phyloP scores from a whole-genome alignment of 2,888 invertebrate genomes.

The Resseliella maxima region DNA sequence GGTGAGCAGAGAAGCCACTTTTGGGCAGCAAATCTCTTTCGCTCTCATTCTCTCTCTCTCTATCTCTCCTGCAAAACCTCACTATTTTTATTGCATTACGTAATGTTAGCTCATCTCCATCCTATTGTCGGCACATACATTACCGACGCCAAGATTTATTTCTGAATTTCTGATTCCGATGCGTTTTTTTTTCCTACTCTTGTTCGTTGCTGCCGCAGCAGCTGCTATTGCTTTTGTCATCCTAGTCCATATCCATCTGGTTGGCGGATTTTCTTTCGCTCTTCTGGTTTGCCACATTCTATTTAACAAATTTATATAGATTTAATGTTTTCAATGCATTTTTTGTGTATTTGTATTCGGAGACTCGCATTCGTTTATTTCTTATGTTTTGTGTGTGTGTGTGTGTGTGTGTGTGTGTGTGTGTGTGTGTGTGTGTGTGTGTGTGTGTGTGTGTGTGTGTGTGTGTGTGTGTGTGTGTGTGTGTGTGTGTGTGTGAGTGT shows the following conservation, averaged over 20 bases:
- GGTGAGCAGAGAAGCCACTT: constrained; percentile 43
- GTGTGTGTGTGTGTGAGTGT: too few relatives aligned
- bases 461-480: too few relatives aligned
- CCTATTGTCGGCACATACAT: constrained; percentile 54
- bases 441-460: too few relatives aligned
- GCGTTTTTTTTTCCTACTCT: not conserved
- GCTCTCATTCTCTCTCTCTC: not conserved
- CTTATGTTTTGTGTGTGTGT: not conserved
- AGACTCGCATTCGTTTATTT: not conserved
- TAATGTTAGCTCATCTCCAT: constrained; percentile 55
- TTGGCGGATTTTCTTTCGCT: constrained; percentile 29
- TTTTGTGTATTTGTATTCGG: too few relatives aligned
- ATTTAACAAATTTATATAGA: constrained; percentile 18
- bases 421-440: too few relatives aligned
- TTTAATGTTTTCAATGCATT: constrained; percentile 9
- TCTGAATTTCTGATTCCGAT: constrained; percentile 45
- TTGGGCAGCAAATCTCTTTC: constrained; percentile 14
- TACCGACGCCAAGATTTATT: constrained; percentile 55
- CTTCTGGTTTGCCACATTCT: not conserved
- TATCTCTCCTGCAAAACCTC: not conserved
- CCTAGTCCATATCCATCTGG: constrained; percentile 29
- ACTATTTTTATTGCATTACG: constrained; percentile 55
- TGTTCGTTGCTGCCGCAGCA: too few relatives aligned
- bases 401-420: too few relatives aligned
- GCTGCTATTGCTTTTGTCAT: constrained; percentile 17